Base-by-base conservation (phyloP, 2,888 invertebrate genomes). In the Vannuccia rotundouncinata region DNA sequence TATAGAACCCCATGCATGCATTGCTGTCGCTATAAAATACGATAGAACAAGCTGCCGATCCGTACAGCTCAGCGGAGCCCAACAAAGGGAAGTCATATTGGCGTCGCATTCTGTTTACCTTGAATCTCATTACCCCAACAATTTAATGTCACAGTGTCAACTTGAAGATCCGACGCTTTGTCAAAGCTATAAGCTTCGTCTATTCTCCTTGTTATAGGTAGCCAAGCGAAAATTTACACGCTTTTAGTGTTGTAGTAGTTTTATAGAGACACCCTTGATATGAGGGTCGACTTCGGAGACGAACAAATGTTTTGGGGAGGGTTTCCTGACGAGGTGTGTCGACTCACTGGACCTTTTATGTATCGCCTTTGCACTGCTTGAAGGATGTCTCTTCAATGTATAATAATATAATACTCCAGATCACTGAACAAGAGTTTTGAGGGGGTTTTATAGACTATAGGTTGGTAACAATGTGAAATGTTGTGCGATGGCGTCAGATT, bases 401-500 rank as follows among this genome's bases (percentile, higher is more conserved):
- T n/a, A n/a, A n/a, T n/a, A n/a, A n/a, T n/a, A n/a, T n/a, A n/a
- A n/a, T n/a, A n/a, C n/a, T n/a, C n/a, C n/a, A n/a, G n/a, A n/a
- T n/a, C n/a, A n/a, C n/a, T n/a, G n/a, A n/a, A n/a, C n/a, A n/a
- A n/a, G n/a, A n/a, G n/a, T n/a, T n/a, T n/a, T n/a, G n/a, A n/a
- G n/a, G n/a, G n/a, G n/a, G n/a, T n/a, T n/a, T n/a, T n/a, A n/a
- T n/a, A n/a, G n/a, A n/a, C n/a, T n/a, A n/a, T n/a, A n/a, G n/a
- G n/a, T n/a, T n/a, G n/a, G n/a, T n/a, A n/a, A n/a, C n/a, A n/a
- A n/a, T 45, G 17, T 45, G 45, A 45, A 45, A 17, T 5, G 17
- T 45, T 45, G 45, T 45, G 45, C 45, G 45, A 45, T 66, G 66
- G 66, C 66, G 66, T 66, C 66, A 22, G 66, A 66, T 66, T 66